Evolutionary conservation across 1,140 invertebrate species (phyloP), one percentile per base, ranked within the genome.

Genomic region (Drosophila tropicalis): DNA sequence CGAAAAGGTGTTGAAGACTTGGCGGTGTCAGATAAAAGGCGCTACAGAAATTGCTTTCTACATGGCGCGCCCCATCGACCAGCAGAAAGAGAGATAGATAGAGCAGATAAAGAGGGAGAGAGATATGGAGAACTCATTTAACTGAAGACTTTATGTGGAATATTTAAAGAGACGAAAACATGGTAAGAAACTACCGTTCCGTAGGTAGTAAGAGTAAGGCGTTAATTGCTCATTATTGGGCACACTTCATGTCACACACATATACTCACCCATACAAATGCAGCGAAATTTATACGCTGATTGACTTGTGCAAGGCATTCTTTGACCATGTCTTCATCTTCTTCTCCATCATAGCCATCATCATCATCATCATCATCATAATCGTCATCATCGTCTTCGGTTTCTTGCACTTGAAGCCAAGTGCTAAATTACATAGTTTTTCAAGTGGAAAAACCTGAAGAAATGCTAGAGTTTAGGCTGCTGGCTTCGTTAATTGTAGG

Each of bases 201-300:
- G 83, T 83, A 70, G 84, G 84, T 69, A 89, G 84, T 84, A 87
- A 87, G 77, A 89, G 84, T 84, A 87, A 87, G 77, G 85, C 81
- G 84, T 90, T 91, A 91, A 91, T 91, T 91, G 85, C 82, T 91
- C 85, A 91, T 87, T 90, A 90, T 84, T 83, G 90, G 82, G 85
- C 90, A 90, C 90, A 91, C 90, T 91, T 91, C 90, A 91, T 87
- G 85, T 87, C 82, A 86, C 73, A 85, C 67, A 72, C 66, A 74
- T 78, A 69, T 74, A 85, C 61, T 69, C 79, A 86, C 73, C 82
- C 67, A 72, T 62, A 75, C 57, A 74, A 78, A 70, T 75, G 81
- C 64, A 79, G 75, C 81, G 82, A 76, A 67, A 83, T 56, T 70
- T 69, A 72, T 71, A 68, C 58, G 72, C 82, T 87, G 82, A 86